Conservation (phyloP, 2,888 invertebrate species). For the Stratiomys singularior region DNA sequence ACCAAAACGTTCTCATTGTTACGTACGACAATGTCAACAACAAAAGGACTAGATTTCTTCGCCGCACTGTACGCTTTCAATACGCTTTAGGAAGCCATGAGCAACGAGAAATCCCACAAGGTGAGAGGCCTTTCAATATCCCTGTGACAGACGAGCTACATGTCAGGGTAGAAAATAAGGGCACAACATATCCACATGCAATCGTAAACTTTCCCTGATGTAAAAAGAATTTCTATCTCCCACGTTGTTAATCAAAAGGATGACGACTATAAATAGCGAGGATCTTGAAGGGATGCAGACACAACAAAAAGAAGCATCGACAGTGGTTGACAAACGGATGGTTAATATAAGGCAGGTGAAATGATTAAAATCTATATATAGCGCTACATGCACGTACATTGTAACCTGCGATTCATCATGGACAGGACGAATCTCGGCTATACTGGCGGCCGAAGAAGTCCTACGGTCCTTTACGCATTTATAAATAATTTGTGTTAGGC, state of each 20-base stretch:
- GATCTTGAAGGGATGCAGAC: constrained; percentile 27
- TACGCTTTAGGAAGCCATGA: constrained; percentile 14
- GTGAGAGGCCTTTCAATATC: neutral
- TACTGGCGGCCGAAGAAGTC: neutral
- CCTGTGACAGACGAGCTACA: neutral
- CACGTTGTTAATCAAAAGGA: neutral
- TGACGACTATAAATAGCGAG: constrained; percentile 30
- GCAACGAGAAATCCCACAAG: neutral
- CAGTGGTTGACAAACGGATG: neutral
- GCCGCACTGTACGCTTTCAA: neutral
- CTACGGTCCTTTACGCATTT: neutral
- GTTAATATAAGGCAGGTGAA: constrained; percentile 21
- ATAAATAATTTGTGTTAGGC: constrained; percentile 8
- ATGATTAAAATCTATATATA: constrained; percentile 28
- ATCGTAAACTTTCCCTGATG: constrained; percentile 10
- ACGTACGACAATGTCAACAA: no score
- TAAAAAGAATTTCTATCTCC: constrained; percentile 10
- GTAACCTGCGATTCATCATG: neutral
- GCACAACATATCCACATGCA: neutral
- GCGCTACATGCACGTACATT: neutral
- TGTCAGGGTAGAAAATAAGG: neutral
- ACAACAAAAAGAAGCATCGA: constrained; percentile 35
- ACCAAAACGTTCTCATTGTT: no score
- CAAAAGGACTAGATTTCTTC: neutral
- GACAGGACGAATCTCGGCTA: neutral